These are phyloP conservation scores for Cariama cristata DNA, from an alignment of 2,113 vertebrate genomes.

Conservation along the genomic window DNA sequence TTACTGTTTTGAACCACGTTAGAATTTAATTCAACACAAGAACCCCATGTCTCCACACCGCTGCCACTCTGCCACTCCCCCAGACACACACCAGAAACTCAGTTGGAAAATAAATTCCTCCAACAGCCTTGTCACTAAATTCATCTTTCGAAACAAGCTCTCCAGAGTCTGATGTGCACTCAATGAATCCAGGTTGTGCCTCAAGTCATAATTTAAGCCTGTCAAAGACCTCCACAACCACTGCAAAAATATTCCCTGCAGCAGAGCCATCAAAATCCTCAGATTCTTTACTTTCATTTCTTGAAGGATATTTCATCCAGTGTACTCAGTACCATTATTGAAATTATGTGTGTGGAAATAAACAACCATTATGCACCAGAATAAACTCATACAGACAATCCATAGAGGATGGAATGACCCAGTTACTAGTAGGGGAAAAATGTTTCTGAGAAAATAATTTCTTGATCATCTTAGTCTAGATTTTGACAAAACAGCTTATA, in stretches of 20 bases:
- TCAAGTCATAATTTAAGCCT: background rate
- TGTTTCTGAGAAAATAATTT: background rate
- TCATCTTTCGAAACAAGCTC: background rate
- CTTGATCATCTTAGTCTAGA: background rate
- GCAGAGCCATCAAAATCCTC: background rate
- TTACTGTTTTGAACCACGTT: background rate
- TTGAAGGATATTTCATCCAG: background rate
- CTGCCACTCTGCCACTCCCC: background rate
- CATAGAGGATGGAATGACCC: background rate
- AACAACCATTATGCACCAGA: background rate
- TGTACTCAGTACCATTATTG: background rate
- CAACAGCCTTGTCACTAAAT: background rate
- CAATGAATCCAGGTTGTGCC: background rate
- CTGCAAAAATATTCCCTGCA: background rate
- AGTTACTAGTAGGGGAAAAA: background rate
- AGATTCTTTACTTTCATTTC: background rate
- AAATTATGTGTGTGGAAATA: background rate
- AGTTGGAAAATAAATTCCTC: background rate
- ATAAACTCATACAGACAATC: background rate
- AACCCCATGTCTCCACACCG: background rate
- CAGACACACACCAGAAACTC: background rate
- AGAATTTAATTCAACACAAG: background rate
- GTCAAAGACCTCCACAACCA: background rate
- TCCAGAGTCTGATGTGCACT: background rate
- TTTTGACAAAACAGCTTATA: background rate